Percentiles rank a stretch among this genome's conserved stretches.
Evolutionary conservation across 2,888 invertebrate genomes (phyloP).

Genomic region (Drosophila diplacantha): DNA sequence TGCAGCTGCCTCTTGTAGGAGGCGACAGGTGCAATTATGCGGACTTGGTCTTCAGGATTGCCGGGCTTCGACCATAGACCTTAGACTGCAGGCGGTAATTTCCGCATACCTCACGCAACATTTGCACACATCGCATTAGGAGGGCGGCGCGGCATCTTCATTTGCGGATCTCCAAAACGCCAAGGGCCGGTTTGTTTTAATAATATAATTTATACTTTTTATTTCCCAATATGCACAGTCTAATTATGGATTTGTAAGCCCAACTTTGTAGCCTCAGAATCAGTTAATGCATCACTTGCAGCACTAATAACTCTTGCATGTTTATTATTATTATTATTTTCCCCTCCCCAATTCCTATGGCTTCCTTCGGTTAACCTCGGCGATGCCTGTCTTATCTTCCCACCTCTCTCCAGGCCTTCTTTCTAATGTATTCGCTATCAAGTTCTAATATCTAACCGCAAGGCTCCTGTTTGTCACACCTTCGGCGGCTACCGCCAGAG

Average conservation of each 20-base stretch:
- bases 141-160: slow-evolving; percentile 8
- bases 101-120: slow-evolving; percentile 57
- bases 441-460: slow-evolving; percentile 42
- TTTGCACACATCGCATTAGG: slow-evolving; percentile 33
- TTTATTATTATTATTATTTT: neutral
- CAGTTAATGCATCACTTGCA: neutral
- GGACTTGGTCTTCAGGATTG: neutral
- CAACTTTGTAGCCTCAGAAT: neutral
- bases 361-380: slow-evolving; percentile 24
- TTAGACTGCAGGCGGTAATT: slow-evolving; percentile 51
- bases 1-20: slow-evolving; percentile 47
- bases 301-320: neutral
- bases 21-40: slow-evolving; percentile 70
- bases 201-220: neutral
- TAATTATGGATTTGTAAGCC: neutral
- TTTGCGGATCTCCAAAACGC: slow-evolving; percentile 1
- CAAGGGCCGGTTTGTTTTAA: neutral
- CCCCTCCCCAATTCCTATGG: slow-evolving; percentile 5
- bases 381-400: neutral
- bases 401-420: neutral
- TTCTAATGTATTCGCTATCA: slow-evolving; percentile 15
- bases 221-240: neutral
- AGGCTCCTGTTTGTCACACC: slow-evolving; percentile 44
- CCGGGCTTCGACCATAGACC: slow-evolving; percentile 3
- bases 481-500: slow-evolving; percentile 4